Conservation (phyloP, 2,113 vertebrate species). For the Ploceus nigricollis region DNA sequence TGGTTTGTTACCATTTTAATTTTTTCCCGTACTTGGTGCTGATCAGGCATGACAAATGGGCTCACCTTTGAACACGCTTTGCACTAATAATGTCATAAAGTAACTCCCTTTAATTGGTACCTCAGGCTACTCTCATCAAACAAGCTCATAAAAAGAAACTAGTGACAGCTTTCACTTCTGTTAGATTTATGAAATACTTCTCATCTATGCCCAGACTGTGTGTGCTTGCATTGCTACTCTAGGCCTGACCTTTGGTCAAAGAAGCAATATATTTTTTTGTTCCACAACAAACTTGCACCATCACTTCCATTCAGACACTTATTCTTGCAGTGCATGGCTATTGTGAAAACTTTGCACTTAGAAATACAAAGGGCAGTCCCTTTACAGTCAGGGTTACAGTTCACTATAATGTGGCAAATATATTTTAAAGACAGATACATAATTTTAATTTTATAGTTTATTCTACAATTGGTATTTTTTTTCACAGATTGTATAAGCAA, state of each 20-base stretch:
- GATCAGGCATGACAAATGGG: conserved; percentile 73
- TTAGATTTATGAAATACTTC: conserved; percentile 31
- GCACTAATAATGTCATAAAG: conserved; percentile 68
- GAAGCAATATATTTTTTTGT: conserved; percentile 21
- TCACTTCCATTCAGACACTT: background rate
- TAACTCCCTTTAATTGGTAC: conserved; percentile 68
- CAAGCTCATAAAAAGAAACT: conserved; percentile 65
- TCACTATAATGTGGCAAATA: background rate
- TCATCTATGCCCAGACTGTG: background rate
- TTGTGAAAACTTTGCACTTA: background rate
- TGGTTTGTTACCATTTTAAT: conserved; percentile 52
- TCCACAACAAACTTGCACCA: background rate
- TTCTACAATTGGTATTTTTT: background rate
- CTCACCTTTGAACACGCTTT: conserved; percentile 66
- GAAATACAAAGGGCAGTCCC: conserved; percentile 2
- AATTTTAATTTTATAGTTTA: background rate
- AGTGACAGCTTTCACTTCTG: conserved; percentile 53
- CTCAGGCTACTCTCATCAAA: conserved; percentile 67
- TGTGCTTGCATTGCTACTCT: background rate
- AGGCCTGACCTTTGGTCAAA: conserved; percentile 20
- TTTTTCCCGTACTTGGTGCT: conserved; percentile 58
- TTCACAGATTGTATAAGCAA: background rate
- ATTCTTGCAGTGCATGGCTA: background rate
- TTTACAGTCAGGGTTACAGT: background rate
- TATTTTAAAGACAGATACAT: background rate